phyloP scores from a whole-genome alignment of 1,140 invertebrate genomes.

The Armadillidium nasatum region DNA sequence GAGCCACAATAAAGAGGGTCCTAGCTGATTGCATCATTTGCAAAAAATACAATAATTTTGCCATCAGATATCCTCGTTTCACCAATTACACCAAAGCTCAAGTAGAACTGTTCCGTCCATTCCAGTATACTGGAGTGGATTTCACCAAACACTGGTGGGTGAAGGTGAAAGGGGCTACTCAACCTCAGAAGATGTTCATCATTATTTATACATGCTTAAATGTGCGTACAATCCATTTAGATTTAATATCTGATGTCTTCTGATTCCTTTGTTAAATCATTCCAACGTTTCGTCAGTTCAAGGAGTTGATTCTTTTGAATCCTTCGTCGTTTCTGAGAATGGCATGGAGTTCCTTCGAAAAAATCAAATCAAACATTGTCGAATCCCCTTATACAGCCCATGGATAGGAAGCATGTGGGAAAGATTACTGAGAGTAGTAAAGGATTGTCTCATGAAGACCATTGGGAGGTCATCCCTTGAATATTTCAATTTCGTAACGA shows the following conservation, averaged over 20 bases:
- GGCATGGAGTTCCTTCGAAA: not conserved
- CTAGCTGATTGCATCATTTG: not conserved
- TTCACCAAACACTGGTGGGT: conserved; percentile 14
- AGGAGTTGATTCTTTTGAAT: not conserved
- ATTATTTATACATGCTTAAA: conserved; percentile 25
- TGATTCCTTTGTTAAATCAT: not conserved
- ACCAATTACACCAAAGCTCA: not conserved
- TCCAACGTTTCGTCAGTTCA: conserved; percentile 4
- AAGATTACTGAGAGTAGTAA: conserved; percentile 3
- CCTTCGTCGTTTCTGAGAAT: not conserved
- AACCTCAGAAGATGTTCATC: conserved; percentile 12
- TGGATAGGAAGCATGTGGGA: conserved; percentile 13
- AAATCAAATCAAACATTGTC: not conserved
- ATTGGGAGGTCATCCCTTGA: not conserved
- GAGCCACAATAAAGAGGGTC: not conserved
- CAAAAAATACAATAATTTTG: conserved; percentile 15
- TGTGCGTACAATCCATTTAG: conserved; percentile 10
- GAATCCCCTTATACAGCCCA: conserved; percentile 6
- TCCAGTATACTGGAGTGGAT: conserved; percentile 16
- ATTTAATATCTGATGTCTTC: conserved; percentile 12
- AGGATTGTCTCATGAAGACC: conserved; percentile 23
- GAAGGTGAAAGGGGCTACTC: not conserved
- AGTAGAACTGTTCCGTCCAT: conserved; percentile 17
- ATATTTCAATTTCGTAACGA: conserved; percentile 18
- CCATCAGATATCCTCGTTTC: conserved; percentile 9